phyloP scores from a whole-genome alignment of 2,888 invertebrate genomes.

The Acanthococcus lagerstroemiae region DNA sequence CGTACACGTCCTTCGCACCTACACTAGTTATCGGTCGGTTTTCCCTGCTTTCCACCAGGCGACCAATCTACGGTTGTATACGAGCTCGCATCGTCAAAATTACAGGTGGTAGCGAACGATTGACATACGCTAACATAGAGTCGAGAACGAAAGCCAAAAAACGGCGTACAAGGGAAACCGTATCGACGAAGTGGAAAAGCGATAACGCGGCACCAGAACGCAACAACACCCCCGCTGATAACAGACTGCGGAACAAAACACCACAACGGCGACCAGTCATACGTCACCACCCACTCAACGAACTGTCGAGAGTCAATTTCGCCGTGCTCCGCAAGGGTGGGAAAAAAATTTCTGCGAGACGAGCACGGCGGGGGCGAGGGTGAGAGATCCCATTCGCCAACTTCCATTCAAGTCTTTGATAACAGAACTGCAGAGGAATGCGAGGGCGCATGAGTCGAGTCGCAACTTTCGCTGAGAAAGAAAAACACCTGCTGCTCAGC shows the following conservation, averaged over 20 bases:
- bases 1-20: too few species aligned
- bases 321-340: too few species aligned
- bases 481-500: background rate
- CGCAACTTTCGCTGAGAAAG: background rate
- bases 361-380: background rate
- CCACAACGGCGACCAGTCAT: background rate
- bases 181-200: background rate
- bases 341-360: too few species aligned
- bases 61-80: too few species aligned
- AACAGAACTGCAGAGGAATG: background rate
- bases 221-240: background rate
- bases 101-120: too few species aligned
- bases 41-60: too few species aligned
- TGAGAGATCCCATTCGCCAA: background rate
- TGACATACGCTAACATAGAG: background rate
- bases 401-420: background rate
- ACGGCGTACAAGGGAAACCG: too few species aligned
- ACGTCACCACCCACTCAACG: background rate
- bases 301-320: too few species aligned
- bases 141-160: background rate
- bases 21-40: too few species aligned
- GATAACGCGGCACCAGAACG: background rate
- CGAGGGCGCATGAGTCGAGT: background rate
- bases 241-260: background rate
- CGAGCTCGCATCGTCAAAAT: too few species aligned